A percentile compares a stretch with the other conserved stretches of the same genome.
Evolutionary conservation across 2,888 invertebrate species (phyloP).

Genomic region (Anarsia innoxiella): DNA sequence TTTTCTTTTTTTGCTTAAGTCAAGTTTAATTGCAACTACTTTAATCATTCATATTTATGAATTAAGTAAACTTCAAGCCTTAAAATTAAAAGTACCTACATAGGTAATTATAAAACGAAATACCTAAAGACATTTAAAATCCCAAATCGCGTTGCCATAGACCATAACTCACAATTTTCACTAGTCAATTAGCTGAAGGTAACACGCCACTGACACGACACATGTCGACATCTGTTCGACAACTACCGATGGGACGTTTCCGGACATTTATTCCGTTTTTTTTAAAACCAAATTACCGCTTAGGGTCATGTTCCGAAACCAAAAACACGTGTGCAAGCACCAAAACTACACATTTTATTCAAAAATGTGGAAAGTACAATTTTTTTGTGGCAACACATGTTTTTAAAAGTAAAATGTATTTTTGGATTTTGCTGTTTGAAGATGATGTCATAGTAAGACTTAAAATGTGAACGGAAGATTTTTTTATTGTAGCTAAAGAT

Average conservation of each 20-base stretch:
- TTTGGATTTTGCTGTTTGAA: background rate
- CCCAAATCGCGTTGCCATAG: conserved; percentile 1
- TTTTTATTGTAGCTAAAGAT: too few relatives aligned
- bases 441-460: background rate
- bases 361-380: too few relatives aligned
- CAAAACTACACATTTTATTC: too few relatives aligned
- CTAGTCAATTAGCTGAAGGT: conserved; percentile 53
- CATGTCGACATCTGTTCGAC: conserved; percentile 71
- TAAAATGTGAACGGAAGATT: too few relatives aligned
- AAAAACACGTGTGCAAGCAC: conserved; percentile 30
- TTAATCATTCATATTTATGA: too few relatives aligned
- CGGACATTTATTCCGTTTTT: conserved; percentile 56
- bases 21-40: too few relatives aligned
- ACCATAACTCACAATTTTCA: conserved; percentile 42
- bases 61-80: too few relatives aligned
- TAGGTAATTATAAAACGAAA: too few relatives aligned
- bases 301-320: conserved; percentile 40
- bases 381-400: background rate
- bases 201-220: conserved; percentile 50
- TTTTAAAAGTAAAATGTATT: background rate
- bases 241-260: conserved; percentile 61
- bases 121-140: too few relatives aligned
- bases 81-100: too few relatives aligned
- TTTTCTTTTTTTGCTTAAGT: too few relatives aligned
- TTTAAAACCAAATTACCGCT: conserved; percentile 57